A percentile compares a stretch with the other conserved stretches of the same genome.
Evolutionary conservation across 2,113 vertebrate species (phyloP).

Genomic region (Dissostichus mawsoni): DNA sequence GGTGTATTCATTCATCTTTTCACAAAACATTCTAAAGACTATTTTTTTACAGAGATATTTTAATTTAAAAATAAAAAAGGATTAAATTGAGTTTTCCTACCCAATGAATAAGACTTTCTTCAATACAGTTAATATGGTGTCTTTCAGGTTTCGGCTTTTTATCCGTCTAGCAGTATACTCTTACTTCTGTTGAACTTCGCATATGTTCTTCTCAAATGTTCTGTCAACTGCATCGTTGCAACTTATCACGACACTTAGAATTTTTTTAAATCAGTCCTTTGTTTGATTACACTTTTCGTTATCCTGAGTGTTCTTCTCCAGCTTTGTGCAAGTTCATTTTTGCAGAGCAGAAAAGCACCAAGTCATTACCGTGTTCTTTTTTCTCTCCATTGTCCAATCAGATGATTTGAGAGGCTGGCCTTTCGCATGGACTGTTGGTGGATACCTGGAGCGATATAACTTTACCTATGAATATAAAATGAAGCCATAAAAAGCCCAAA

Average conservation of each 20-base stretch:
- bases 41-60: conserved; percentile 14
- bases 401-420: too few species aligned
- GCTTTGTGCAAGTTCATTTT: not conserved
- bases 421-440: too few species aligned
- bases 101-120: conserved; percentile 5
- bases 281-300: not conserved
- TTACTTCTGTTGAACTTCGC: too few species aligned
- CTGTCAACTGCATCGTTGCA: too few species aligned
- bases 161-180: not conserved
- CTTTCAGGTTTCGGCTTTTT: conserved; percentile 3
- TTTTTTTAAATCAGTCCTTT: not conserved
- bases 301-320: conserved; percentile 8
- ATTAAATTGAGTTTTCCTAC: not conserved
- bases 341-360: too few species aligned
- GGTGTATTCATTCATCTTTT: conserved; percentile 33
- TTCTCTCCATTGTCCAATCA: too few species aligned
- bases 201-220: too few species aligned
- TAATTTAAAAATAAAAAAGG: conserved; percentile 32
- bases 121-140: conserved; percentile 18
- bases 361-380: too few species aligned
- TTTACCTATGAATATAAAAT: too few species aligned
- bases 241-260: not conserved
- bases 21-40: conserved; percentile 24
- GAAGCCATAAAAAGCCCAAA: too few species aligned
- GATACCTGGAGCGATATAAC: too few species aligned